Conservation (phyloP, 2,888 invertebrate genomes). For the Archips xylosteana region DNA sequence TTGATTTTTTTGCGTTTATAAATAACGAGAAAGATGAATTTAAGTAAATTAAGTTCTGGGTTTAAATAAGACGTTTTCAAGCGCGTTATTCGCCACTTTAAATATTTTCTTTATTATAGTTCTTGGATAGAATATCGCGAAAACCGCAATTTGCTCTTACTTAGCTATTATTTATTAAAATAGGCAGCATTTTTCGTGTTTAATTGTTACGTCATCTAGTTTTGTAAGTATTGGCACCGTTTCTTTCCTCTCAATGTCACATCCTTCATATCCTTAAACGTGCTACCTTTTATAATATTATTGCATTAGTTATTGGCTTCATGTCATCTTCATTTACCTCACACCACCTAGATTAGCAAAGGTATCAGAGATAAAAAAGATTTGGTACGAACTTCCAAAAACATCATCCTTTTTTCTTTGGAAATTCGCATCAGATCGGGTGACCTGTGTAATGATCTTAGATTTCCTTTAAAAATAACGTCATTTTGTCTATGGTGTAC, state of each 20-base stretch:
- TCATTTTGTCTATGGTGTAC: slow-evolving; percentile 76
- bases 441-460: slow-evolving; percentile 58
- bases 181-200: slow-evolving; percentile 17
- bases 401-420: slow-evolving; percentile 36
- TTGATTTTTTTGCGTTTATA: slow-evolving; percentile 61
- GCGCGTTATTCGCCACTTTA: not conserved
- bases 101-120: not conserved
- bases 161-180: slow-evolving; percentile 3
- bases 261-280: slow-evolving; percentile 45
- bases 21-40: slow-evolving; percentile 52
- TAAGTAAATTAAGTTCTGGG: slow-evolving; percentile 40
- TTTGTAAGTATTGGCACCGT: slow-evolving; percentile 22
- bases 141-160: not conserved
- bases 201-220: slow-evolving; percentile 1
- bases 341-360: slow-evolving; percentile 72
- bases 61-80: not conserved
- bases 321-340: slow-evolving; percentile 69
- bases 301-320: slow-evolving; percentile 63
- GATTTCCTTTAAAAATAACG: slow-evolving; percentile 56
- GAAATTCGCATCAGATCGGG: slow-evolving; percentile 56
- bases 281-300: slow-evolving; percentile 58
- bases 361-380: slow-evolving; percentile 48
- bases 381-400: slow-evolving; percentile 29
- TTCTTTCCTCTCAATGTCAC: slow-evolving; percentile 42
- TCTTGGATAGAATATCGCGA: not conserved